Evolutionary conservation across 2,113 vertebrate species (phyloP).

Genomic region (Morone saxatilis): DNA sequence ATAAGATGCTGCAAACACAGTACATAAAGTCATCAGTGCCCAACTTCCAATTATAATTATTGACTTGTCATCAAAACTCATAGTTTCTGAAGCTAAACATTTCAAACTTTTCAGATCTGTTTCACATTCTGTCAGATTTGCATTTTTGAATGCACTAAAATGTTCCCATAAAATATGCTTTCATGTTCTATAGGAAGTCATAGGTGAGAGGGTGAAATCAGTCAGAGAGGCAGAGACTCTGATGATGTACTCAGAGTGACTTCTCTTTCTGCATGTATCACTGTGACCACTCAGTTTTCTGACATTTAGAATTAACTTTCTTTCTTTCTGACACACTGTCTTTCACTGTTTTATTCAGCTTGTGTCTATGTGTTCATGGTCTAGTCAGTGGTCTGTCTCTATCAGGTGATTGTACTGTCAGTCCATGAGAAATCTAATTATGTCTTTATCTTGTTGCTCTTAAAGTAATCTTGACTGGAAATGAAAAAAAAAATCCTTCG

Average conservation of each 20-base stretch:
- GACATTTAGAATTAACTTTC: not conserved
- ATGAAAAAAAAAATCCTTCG: slow-evolving; percentile 4
- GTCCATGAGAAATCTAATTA: slow-evolving; percentile 4
- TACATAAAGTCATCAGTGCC: not conserved
- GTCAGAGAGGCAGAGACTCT: not conserved
- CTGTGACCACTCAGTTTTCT: not conserved
- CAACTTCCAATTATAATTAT: not conserved
- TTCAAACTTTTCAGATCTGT: no score
- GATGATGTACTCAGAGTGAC: not conserved
- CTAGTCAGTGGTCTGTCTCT: not conserved
- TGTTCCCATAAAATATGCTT: no score
- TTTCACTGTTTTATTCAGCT: not conserved
- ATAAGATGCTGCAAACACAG: not conserved
- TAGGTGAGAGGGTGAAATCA: not conserved
- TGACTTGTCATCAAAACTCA: not conserved
- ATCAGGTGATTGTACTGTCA: not conserved
- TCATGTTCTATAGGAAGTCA: not conserved
- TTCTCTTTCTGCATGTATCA: not conserved
- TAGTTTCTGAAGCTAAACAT: no score
- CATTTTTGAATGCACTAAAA: no score
- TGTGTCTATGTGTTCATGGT: not conserved
- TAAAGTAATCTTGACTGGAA: not conserved
- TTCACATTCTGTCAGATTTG: no score
- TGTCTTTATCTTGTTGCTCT: not conserved
- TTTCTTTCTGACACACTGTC: not conserved